These are phyloP conservation scores for Eurytoma californica DNA, from an alignment of 2,888 invertebrate genomes.

Conservation along the genomic window DNA sequence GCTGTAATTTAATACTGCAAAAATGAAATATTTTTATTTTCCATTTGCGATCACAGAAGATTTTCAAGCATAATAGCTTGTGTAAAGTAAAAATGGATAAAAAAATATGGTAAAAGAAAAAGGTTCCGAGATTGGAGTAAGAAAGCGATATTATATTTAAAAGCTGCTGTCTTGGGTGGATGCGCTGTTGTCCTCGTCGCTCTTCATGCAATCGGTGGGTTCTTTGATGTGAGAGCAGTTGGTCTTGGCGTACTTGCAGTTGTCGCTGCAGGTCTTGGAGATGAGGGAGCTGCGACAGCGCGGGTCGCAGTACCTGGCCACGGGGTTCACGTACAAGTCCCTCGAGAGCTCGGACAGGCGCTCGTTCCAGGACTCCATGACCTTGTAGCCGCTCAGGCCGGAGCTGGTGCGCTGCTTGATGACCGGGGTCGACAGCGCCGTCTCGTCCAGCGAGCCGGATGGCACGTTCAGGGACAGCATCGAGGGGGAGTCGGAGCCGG, in stretches of 20 bases:
- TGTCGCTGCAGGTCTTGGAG: constrained; percentile 22
- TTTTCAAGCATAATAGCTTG: background rate
- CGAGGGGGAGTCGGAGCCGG: constrained; percentile 24
- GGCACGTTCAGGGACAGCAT: no score
- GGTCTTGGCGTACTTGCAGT: constrained; percentile 32
- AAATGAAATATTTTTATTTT: background rate
- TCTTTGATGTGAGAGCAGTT: constrained; percentile 30
- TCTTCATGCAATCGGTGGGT: constrained; percentile 27
- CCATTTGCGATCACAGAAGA: background rate
- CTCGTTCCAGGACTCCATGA: constrained; percentile 29
- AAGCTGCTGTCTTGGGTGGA: background rate
- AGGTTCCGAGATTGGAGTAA: background rate
- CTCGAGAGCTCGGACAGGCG: constrained; percentile 31
- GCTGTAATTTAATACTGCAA: background rate
- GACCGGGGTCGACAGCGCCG: background rate
- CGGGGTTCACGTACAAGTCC: constrained; percentile 12
- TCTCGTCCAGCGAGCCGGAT: background rate
- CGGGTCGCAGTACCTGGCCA: constrained; percentile 26
- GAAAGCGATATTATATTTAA: background rate
- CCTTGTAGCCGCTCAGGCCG: constrained; percentile 7
- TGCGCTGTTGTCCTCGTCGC: background rate
- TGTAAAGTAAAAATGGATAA: background rate
- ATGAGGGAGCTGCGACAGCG: constrained; percentile 12
- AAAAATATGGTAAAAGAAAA: background rate
- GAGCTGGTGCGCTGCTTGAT: constrained; percentile 37